Conservation (phyloP, 64 coral and sea anemone genomes). For the Montipora capricornis region DNA sequence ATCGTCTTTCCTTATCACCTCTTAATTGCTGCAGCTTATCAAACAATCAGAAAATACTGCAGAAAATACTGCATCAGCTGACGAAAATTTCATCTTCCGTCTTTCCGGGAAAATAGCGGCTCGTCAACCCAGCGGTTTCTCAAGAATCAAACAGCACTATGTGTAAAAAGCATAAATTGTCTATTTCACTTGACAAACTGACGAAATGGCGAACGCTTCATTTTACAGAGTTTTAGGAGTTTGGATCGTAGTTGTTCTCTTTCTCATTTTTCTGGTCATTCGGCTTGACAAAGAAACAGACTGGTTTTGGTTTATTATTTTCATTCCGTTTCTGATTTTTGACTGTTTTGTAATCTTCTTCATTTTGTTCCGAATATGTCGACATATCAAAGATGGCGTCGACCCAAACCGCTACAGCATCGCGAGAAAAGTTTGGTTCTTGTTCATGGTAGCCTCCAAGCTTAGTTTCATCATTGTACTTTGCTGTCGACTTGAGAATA, state of each 20-base stretch:
- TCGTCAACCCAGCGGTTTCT: conserved; percentile 19
- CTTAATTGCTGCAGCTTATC: background rate
- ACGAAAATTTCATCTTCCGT: background rate
- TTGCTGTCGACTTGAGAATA: conserved; percentile 74
- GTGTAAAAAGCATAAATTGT: background rate
- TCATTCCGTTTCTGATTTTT: conserved; percentile 88
- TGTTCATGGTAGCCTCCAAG: conserved; percentile 70
- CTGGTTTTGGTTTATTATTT: conserved; percentile 95
- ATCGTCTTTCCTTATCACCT: too few relatives aligned
- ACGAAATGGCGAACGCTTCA: conserved; percentile 76
- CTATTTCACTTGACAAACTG: background rate
- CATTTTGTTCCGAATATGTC: conserved; percentile 63
- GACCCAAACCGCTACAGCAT: conserved; percentile 54
- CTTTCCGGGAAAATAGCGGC: background rate
- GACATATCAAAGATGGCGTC: conserved; percentile 78
- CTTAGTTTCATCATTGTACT: conserved; percentile 86
- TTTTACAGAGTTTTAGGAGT: conserved; percentile 72
- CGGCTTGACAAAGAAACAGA: conserved; percentile 84
- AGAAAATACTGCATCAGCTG: too few relatives aligned
- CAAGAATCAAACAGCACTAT: background rate
- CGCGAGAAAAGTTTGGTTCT: conserved; percentile 91
- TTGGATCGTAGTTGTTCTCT: conserved; percentile 89
- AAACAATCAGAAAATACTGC: too few relatives aligned
- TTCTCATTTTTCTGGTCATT: conserved; percentile 88
- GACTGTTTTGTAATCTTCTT: conserved; percentile 71